Evolutionary conservation across 2,888 invertebrate genomes (phyloP).

Genomic region (Galeruca laticollis): DNA sequence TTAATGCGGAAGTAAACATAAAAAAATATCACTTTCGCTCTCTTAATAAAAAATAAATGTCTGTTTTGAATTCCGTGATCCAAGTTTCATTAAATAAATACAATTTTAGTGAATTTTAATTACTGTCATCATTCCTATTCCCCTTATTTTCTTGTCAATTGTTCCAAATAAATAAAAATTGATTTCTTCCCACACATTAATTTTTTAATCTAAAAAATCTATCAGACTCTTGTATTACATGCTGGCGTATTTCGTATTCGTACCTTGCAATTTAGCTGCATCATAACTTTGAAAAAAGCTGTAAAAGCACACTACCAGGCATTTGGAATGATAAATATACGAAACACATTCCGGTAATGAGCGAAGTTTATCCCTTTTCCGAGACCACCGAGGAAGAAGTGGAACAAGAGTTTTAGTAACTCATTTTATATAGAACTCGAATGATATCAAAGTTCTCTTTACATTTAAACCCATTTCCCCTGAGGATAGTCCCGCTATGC

Average conservation of each 20-base stretch:
- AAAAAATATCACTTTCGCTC: no score
- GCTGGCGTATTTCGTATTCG: not conserved
- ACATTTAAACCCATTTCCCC: slow-evolving; percentile 40
- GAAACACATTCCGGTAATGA: slow-evolving; percentile 27
- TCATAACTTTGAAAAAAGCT: slow-evolving; percentile 14
- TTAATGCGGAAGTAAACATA: no score
- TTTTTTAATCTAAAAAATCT: not conserved
- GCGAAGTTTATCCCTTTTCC: slow-evolving; percentile 23
- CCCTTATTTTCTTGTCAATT: no score
- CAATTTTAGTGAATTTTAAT: no score
- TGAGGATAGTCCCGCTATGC: slow-evolving; percentile 29
- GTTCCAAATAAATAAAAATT: no score
- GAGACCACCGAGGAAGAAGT: slow-evolving; percentile 14
- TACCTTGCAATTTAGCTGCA: slow-evolving; percentile 7
- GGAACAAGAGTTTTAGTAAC: slow-evolving; percentile 12
- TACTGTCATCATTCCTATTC: no score
- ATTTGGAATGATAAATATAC: slow-evolving; percentile 22
- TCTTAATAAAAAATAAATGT: no score
- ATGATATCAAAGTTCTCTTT: slow-evolving; percentile 20
- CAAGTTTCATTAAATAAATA: no score
- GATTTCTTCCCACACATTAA: no score
- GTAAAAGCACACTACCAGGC: slow-evolving; percentile 15
- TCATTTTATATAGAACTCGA: slow-evolving; percentile 11
- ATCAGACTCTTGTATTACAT: not conserved
- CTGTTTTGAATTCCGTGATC: no score